Conservation (phyloP, 2,113 vertebrate genomes). For the Lota lota region DNA sequence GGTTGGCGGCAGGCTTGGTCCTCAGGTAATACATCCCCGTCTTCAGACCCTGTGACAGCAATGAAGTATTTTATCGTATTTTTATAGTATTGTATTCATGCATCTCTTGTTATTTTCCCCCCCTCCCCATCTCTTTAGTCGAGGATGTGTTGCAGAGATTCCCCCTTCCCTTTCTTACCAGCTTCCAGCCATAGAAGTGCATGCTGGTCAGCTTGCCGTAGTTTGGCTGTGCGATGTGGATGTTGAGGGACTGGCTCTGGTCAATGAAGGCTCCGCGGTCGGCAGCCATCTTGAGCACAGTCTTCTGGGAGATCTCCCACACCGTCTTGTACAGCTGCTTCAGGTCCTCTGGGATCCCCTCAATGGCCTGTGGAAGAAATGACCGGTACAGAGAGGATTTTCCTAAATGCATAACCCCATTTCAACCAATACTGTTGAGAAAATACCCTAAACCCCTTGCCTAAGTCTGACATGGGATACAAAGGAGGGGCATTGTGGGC, state of each 20-base stretch:
- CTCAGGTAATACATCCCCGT: slow-evolving; percentile 97
- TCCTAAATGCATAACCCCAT: neutral
- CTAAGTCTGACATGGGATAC: no score
- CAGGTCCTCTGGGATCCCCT: slow-evolving; percentile 85
- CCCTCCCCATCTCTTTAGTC: neutral
- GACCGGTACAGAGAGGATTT: neutral
- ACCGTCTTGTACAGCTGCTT: slow-evolving; percentile 96
- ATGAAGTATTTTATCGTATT: no score
- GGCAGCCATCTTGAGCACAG: slow-evolving; percentile 90
- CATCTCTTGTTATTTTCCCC: neutral
- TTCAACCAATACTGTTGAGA: no score
- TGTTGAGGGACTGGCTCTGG: slow-evolving; percentile 97
- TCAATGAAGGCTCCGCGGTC: slow-evolving; percentile 94
- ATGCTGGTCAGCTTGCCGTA: slow-evolving; percentile 97
- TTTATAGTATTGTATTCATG: no score
- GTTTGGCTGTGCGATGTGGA: slow-evolving; percentile 95
- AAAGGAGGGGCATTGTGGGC: neutral
- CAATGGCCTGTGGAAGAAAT: slow-evolving; percentile 61
- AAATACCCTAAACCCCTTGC: no score
- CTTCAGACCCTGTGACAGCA: slow-evolving; percentile 83
- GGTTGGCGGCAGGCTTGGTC: slow-evolving; percentile 93
- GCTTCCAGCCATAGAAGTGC: slow-evolving; percentile 98
- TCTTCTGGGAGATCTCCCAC: slow-evolving; percentile 98
- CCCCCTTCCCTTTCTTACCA: slow-evolving; percentile 66
- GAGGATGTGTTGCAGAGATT: neutral